Evolutionary conservation across 2,113 vertebrate species (phyloP).

Genomic region (Pithys albifrons): DNA sequence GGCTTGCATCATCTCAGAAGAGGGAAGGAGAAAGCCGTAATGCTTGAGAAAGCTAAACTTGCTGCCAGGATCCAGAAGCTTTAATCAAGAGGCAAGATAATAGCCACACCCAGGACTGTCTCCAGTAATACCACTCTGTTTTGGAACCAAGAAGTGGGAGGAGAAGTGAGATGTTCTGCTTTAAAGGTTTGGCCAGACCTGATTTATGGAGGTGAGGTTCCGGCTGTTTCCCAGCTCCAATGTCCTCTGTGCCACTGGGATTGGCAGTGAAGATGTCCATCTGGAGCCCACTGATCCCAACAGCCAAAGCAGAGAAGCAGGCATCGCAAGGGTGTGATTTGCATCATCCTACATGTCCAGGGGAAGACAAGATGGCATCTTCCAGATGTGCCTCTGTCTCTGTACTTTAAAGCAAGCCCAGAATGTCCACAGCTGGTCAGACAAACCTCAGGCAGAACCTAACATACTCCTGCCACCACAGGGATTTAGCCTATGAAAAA

Average conservation of each 20-base stretch:
- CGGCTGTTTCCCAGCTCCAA: background rate
- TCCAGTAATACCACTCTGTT: background rate
- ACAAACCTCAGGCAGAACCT: background rate
- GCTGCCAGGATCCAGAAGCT: background rate
- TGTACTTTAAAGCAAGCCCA: background rate
- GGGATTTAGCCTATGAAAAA: background rate
- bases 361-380: rapidly evolving
- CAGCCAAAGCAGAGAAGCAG: background rate
- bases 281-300: background rate
- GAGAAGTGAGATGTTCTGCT: background rate
- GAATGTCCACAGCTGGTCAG: background rate
- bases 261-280: background rate
- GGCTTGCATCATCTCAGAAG: slow-evolving; percentile 9
- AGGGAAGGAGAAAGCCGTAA: background rate
- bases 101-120: slow-evolving; percentile 1
- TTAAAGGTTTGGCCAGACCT: background rate
- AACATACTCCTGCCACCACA: background rate
- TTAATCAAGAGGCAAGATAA: background rate
- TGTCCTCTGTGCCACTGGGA: rapidly evolving
- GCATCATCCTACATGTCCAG: background rate
- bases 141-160: background rate
- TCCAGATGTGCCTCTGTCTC: background rate
- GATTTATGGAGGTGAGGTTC: background rate
- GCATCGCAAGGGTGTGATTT: background rate
- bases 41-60: slow-evolving; percentile 36